phyloP scores from a whole-genome alignment of 2,797 vertebrate genomes.

The Muscicapa striata region DNA sequence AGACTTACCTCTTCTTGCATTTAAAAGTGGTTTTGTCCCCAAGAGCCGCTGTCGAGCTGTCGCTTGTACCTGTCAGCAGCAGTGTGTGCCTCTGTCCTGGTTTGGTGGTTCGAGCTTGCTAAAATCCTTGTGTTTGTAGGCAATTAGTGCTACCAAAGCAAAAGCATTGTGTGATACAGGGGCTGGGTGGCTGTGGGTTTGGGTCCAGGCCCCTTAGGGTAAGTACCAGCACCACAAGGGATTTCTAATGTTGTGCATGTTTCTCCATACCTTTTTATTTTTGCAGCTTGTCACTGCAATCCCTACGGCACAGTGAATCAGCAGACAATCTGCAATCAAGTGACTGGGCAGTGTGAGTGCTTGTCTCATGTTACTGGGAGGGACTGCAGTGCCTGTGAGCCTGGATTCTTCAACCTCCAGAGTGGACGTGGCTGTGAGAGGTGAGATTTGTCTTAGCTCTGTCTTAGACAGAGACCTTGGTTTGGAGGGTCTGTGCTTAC shows the following conservation, averaged over 20 bases:
- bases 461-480: not conserved
- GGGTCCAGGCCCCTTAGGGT: not conserved
- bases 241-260: not conserved
- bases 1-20: not conserved
- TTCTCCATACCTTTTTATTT: not conserved
- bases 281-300: conserved; percentile 88
- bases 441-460: conserved; percentile 62
- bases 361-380: conserved; percentile 85
- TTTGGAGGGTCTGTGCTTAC: not conserved
- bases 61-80: rapidly evolving
- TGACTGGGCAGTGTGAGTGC: conserved; percentile 92
- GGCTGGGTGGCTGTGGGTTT: not conserved
- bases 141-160: not conserved
- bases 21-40: not conserved
- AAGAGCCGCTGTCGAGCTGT: not conserved
- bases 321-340: conserved; percentile 84
- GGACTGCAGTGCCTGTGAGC: conserved; percentile 89
- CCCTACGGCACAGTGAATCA: conserved; percentile 80
- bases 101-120: not conserved
- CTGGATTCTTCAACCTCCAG: conserved; percentile 92
- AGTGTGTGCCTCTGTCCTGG: not conserved
- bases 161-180: not conserved
- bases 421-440: conserved; percentile 88
- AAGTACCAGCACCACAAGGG: not conserved
- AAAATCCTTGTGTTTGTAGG: not conserved